Conservation (phyloP, 2,888 invertebrate genomes). For the Gastrophysa polygoni region DNA sequence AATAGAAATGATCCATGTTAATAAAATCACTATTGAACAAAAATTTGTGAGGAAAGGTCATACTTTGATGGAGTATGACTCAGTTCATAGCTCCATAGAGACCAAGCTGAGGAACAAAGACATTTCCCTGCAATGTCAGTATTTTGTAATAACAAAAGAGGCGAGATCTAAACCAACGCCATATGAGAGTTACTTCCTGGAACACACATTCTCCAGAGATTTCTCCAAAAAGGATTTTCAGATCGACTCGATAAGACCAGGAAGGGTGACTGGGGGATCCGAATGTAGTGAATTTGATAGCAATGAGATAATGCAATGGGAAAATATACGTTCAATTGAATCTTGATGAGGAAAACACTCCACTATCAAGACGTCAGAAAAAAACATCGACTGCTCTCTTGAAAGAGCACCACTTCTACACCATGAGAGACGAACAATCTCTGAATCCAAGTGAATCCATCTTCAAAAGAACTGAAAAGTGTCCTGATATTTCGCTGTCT, state of each 20-base stretch:
- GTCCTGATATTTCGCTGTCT: neutral
- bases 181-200: neutral
- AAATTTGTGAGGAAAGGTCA: neutral
- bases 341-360: neutral
- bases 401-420: neutral
- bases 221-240: neutral
- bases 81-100: slow-evolving; percentile 3
- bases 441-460: neutral
- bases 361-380: neutral
- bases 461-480: neutral
- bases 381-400: neutral
- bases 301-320: slow-evolving; percentile 5
- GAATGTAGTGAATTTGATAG: slow-evolving; percentile 3
- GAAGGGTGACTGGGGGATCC: slow-evolving; percentile 7
- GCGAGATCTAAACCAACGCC: slow-evolving; percentile 2
- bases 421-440: neutral
- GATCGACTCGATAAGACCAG: slow-evolving; percentile 8
- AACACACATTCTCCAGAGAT: slow-evolving; percentile 4
- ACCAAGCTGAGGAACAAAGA: neutral
- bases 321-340: neutral
- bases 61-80: neutral
- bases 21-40: neutral
- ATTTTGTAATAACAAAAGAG: neutral
- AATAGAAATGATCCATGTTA: neutral
- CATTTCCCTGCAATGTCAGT: neutral